Conservation (phyloP, 2,888 invertebrate genomes). For the Drosophila lutescens region DNA sequence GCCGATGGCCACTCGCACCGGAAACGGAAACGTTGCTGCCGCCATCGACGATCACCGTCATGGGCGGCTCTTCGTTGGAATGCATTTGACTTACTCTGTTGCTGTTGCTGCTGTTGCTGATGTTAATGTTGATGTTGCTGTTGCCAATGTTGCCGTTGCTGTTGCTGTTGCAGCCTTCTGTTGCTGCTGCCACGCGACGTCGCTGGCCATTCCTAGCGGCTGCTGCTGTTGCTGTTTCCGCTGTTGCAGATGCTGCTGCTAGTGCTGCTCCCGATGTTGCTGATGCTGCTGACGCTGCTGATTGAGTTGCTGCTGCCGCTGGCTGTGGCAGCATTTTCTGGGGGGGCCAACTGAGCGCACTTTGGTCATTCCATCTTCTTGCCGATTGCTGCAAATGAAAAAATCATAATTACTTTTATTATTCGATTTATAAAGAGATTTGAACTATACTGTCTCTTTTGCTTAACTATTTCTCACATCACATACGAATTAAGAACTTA, state of each 20-base stretch:
- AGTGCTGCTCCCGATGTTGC: constrained; percentile 4
- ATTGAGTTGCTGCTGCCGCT: constrained; percentile 25
- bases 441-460: too few relatives aligned
- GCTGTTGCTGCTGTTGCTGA: constrained; percentile 39
- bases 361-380: constrained; percentile 63
- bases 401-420: too few relatives aligned
- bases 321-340: constrained; percentile 70
- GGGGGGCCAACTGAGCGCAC: constrained; percentile 45
- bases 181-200: constrained; percentile 64
- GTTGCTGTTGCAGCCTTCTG: constrained; percentile 51
- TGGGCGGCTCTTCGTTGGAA: constrained; percentile 79
- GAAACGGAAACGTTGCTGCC: constrained; percentile 7
- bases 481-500: neutral
- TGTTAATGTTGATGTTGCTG: constrained; percentile 36
- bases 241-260: too few relatives aligned
- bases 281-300: constrained; percentile 28
- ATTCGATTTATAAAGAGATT: too few relatives aligned
- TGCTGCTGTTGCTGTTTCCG: constrained; percentile 20
- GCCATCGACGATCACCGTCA: constrained; percentile 69
- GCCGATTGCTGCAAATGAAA: constrained; percentile 32
- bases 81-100: constrained; percentile 73
- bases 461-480: too few relatives aligned
- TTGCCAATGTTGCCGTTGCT: constrained; percentile 39
- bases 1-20: constrained; percentile 42
- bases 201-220: constrained; percentile 65